Percentiles rank a stretch among this genome's conserved stretches.
These are phyloP conservation scores for Drosophila insularis DNA, from an alignment of 1,140 invertebrate genomes.

Conservation along the genomic window DNA sequence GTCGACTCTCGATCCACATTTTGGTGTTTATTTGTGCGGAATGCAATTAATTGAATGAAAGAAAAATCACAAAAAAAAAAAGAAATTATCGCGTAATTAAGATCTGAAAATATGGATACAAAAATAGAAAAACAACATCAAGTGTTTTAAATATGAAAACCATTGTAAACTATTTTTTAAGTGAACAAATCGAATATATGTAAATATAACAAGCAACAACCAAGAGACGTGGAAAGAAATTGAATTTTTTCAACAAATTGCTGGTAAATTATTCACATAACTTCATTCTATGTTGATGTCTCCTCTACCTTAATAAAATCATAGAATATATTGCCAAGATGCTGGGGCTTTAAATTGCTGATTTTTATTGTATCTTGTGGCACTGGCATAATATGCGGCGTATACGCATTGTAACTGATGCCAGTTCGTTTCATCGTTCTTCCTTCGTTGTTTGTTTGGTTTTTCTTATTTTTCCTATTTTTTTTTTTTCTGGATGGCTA, in stretches of 20 bases:
- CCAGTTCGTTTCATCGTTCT: slow-evolving; percentile 16
- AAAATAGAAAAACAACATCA: not conserved
- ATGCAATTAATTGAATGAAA: slow-evolving; percentile 28
- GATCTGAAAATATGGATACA: not conserved
- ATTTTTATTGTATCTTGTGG: slow-evolving; percentile 38
- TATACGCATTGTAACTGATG: slow-evolving; percentile 54
- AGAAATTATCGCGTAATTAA: slow-evolving; percentile 22
- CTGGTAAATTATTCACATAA: slow-evolving; percentile 63
- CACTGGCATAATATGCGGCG: slow-evolving; percentile 41
- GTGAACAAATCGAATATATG: no score
- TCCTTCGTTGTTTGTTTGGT: slow-evolving; percentile 20
- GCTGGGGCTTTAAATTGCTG: slow-evolving; percentile 57
- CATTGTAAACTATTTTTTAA: not conserved
- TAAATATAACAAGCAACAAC: no score
- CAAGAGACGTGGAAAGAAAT: not conserved
- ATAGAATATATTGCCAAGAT: slow-evolving; percentile 47
- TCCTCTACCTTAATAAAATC: slow-evolving; percentile 41
- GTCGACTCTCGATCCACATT: slow-evolving; percentile 19
- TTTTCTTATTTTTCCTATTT: no score
- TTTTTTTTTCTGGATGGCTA: slow-evolving; percentile 22
- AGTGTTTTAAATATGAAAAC: not conserved
- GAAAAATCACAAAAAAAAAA: slow-evolving; percentile 9
- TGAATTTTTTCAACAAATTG: slow-evolving; percentile 18
- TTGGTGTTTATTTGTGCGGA: slow-evolving; percentile 33
- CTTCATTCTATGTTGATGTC: slow-evolving; percentile 30